Evolutionary conservation across 1,140 invertebrate genomes (phyloP), one percentile per base, ranked within the genome.

Genomic region (Scaptomyza pallida): DNA sequence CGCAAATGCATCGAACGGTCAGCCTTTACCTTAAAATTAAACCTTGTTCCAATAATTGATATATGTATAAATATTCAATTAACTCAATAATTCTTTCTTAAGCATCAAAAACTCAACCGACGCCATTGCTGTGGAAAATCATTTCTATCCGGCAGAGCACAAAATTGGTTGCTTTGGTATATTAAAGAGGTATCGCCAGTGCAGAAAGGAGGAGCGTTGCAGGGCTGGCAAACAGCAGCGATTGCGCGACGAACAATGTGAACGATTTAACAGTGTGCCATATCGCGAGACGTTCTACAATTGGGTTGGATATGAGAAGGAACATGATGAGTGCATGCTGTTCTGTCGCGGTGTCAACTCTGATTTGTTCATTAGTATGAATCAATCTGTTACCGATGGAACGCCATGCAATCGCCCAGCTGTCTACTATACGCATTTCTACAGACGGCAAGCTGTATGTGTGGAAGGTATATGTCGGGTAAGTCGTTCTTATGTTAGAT

Each of bases 401-500:
- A 97, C 97, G 17, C 93, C 94, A 1, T 98, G 95, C 89, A 92
- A 92, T 62, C 92, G 93, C 76, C 93, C 94, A 43, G 91, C 94
- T 35, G 93, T 93, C 75, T 86, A 86, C 43, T 83, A 76, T 77
- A 92, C 78, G 54, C 78, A 56, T 71, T 92, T 90, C 77, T 92
- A 92, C 65, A 86, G 77, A 75, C 91, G 92, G 19, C 92, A 93
- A 73, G 95, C 95, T 56, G 93, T 97, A 26, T 98, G 97, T 91
- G 94, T 98, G 16, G 94, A 95, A 71, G 97, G 97, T 68, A 92
- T 94, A 74, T 98, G 97, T 92, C 95, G 96, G 94, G 96, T 97
- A 92, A 93, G 92, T 86, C 30, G 2, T n/a, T 2, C 6, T 10
- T 10, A 12, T n/a, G n/a, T n/a, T n/a, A n/a, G n/a, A n/a, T n/a